Conservation (phyloP, 2,888 invertebrate genomes). For the Agonopterix alstromeriana region DNA sequence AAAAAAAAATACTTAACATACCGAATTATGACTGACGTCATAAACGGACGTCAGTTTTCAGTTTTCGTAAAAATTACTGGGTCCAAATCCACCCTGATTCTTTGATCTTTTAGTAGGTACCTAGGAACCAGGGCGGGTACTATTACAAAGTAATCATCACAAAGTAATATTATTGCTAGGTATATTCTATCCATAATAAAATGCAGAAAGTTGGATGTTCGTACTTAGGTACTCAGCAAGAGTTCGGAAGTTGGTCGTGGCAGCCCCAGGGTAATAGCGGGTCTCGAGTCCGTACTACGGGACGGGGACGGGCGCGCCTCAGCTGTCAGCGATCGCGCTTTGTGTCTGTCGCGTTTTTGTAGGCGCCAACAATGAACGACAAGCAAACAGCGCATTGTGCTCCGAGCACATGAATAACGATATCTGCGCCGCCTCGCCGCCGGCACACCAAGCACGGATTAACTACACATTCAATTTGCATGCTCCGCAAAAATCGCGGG, state of each 20-base stretch:
- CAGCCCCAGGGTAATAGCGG: neutral
- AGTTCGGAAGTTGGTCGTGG: too few relatives aligned
- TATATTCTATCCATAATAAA: neutral
- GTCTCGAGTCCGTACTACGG: neutral
- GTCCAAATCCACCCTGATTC: too few relatives aligned
- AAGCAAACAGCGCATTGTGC: slow-evolving; percentile 67
- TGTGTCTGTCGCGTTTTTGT: slow-evolving; percentile 42
- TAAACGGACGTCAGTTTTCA: too few relatives aligned
- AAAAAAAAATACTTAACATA: too few relatives aligned
- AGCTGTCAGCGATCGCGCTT: slow-evolving; percentile 58
- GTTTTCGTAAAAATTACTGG: too few relatives aligned
- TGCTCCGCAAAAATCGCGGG: slow-evolving; percentile 33
- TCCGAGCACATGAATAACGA: slow-evolving; percentile 61
- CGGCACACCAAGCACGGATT: slow-evolving; percentile 52
- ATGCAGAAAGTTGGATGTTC: too few relatives aligned
- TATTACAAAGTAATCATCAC: too few relatives aligned
- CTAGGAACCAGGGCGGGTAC: too few relatives aligned
- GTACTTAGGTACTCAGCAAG: too few relatives aligned
- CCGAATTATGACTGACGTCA: too few relatives aligned
- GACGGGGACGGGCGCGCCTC: slow-evolving; percentile 25
- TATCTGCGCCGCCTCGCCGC: slow-evolving; percentile 40
- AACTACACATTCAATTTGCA: slow-evolving; percentile 59
- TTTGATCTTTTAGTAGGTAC: too few relatives aligned
- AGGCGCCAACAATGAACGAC: slow-evolving; percentile 59
- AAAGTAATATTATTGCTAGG: neutral